These are phyloP conservation scores for Escarpia spicata DNA, from an alignment of 2,888 invertebrate species.

Conservation along the genomic window DNA sequence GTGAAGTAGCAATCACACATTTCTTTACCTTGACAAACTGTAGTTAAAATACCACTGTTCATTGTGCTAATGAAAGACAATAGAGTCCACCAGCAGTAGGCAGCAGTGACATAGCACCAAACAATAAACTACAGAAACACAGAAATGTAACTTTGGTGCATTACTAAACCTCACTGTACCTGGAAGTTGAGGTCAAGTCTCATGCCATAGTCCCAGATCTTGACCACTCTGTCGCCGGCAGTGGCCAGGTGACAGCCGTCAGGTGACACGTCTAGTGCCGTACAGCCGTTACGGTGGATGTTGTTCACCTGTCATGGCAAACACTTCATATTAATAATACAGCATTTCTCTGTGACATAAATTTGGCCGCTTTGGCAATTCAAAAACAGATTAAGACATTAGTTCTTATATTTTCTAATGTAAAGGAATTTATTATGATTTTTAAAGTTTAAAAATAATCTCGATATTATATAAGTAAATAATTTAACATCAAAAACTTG, in stretches of 20 bases:
- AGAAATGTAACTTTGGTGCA: not conserved
- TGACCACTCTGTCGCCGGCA: conserved; percentile 62
- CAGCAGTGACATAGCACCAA: too few relatives aligned
- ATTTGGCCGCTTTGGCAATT: too few relatives aligned
- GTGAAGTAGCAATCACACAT: not conserved
- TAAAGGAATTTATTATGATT: too few relatives aligned
- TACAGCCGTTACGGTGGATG: conserved; percentile 59
- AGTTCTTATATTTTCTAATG: too few relatives aligned
- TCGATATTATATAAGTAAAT: too few relatives aligned
- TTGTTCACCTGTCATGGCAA: conserved; percentile 52
- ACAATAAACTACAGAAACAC: not conserved
- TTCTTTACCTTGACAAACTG: not conserved
- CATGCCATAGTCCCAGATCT: conserved; percentile 64
- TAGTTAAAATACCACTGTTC: not conserved
- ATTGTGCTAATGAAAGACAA: not conserved
- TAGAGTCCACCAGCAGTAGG: too few relatives aligned
- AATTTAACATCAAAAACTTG: too few relatives aligned
- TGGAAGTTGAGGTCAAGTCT: conserved; percentile 63
- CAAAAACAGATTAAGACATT: too few relatives aligned
- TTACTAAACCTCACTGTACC: conserved; percentile 42
- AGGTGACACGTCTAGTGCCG: conserved; percentile 53
- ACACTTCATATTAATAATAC: not conserved
- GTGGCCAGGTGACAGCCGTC: conserved; percentile 61
- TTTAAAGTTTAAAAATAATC: too few relatives aligned
- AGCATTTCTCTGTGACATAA: too few relatives aligned